Evolutionary conservation across 2,113 vertebrate species (phyloP).

Genomic region (Elanoides forficatus): DNA sequence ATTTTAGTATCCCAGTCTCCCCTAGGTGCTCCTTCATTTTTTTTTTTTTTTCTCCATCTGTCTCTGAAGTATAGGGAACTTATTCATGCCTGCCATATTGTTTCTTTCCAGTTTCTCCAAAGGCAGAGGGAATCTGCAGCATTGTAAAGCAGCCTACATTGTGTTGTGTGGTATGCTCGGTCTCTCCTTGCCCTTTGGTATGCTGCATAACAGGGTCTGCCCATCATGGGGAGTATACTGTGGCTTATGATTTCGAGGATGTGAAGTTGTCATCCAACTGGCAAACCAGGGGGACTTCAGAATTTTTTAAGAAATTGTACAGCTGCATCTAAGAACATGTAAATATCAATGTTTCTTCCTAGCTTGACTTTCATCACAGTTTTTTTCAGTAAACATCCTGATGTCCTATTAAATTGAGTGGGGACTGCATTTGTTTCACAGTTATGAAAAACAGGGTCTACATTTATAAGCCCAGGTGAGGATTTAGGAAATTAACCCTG

Average conservation of each 20-base stretch:
- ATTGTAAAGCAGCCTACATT: neutral
- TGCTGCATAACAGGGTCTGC: neutral
- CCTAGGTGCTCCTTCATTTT: neutral
- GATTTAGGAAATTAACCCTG: neutral
- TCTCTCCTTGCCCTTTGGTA: neutral
- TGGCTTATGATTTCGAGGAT: neutral
- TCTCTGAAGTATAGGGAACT: neutral
- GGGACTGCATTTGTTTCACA: neutral
- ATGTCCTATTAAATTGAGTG: neutral
- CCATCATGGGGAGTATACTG: fast-evolving
- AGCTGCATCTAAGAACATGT: neutral
- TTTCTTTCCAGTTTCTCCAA: neutral
- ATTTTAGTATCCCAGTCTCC: neutral
- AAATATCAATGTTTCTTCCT: neutral
- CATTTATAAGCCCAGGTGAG: neutral
- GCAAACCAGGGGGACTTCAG: neutral
- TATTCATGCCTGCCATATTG: neutral
- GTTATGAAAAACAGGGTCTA: neutral
- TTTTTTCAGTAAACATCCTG: neutral
- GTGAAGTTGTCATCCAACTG: neutral
- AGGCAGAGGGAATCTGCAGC: neutral
- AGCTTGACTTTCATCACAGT: neutral
- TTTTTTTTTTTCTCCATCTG: neutral
- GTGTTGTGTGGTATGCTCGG: neutral
- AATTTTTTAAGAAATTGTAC: neutral